Conservation (phyloP, 1,140 invertebrate genomes). For the Oryzaephilus surinamensis region DNA sequence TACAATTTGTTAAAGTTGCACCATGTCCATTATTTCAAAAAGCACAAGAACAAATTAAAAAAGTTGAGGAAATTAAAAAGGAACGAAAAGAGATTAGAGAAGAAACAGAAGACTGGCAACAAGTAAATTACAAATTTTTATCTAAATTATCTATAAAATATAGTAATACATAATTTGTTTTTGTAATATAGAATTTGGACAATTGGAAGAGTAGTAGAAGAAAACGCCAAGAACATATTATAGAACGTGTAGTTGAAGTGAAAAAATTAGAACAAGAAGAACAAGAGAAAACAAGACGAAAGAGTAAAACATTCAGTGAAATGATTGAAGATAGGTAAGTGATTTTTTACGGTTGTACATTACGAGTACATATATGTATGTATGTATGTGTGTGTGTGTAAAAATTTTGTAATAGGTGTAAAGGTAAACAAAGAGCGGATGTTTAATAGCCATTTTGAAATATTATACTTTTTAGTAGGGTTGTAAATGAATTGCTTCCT, state of each 20-base stretch:
- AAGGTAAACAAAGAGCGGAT: too few relatives aligned
- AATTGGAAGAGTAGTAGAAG: slow-evolving; percentile 87
- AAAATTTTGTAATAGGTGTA: too few relatives aligned
- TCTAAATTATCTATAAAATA: neutral
- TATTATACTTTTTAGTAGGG: too few relatives aligned
- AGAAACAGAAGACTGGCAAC: slow-evolving; percentile 87
- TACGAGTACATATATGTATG: too few relatives aligned
- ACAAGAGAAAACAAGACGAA: slow-evolving; percentile 54
- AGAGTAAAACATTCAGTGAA: slow-evolving; percentile 87
- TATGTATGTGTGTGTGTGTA: too few relatives aligned
- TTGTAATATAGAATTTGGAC: slow-evolving; percentile 74
- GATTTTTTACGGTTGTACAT: neutral
- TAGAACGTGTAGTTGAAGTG: slow-evolving; percentile 78
- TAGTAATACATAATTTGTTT: slow-evolving; percentile 2
- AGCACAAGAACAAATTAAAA: slow-evolving; percentile 74
- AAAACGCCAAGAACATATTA: slow-evolving; percentile 82
- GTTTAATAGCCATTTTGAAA: too few relatives aligned
- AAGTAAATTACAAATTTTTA: slow-evolving; percentile 51
- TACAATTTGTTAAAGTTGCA: slow-evolving; percentile 81
- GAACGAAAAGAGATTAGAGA: slow-evolving; percentile 61
- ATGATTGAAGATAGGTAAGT: slow-evolving; percentile 80
- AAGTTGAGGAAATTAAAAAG: slow-evolving; percentile 74
- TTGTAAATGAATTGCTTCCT: too few relatives aligned
- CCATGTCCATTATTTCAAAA: slow-evolving; percentile 74
- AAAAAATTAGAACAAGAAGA: slow-evolving; percentile 73